Conservation (phyloP, 2,888 invertebrate species). For the Acanthacorydalis orientalis region DNA sequence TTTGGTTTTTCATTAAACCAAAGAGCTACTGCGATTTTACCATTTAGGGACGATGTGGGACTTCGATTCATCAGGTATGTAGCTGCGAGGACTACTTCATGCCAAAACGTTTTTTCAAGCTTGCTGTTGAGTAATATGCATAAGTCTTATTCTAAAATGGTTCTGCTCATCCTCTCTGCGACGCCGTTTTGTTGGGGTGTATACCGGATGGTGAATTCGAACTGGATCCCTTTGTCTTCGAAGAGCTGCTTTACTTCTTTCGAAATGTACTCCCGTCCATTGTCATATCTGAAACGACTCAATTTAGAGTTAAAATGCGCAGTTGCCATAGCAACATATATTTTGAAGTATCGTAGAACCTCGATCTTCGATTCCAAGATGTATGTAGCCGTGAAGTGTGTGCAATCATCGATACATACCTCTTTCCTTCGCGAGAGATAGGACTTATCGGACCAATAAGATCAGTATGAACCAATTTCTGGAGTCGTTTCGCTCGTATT, state of each 20-base stretch:
- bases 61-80: conserved; percentile 18
- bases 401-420: conserved; percentile 15
- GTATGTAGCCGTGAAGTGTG: conserved; percentile 12
- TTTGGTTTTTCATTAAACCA: too few species aligned
- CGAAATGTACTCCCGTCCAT: conserved; percentile 17
- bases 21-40: conserved; percentile 19
- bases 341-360: conserved; percentile 13
- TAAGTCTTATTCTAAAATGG: conserved; percentile 5
- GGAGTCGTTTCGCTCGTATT: conserved; percentile 10
- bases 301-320: conserved; percentile 13
- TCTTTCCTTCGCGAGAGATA: conserved; percentile 11
- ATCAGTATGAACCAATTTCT: conserved; percentile 14
- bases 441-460: conserved; percentile 13
- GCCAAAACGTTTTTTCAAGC: conserved; percentile 12
- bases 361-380: conserved; percentile 14
- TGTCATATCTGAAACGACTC: conserved; percentile 14
- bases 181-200: conserved; percentile 16
- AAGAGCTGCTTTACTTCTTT: conserved; percentile 13
- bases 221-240: conserved; percentile 12
- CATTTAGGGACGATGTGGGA: conserved; percentile 14
- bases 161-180: conserved; percentile 14
- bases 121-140: conserved; percentile 11
- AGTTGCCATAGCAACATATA: conserved; percentile 12
- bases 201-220: conserved; percentile 14
- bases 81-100: conserved; percentile 18